A percentile compares a stretch with the other conserved stretches of the same genome.
Evolutionary conservation across 2,888 invertebrate species (phyloP).

Genomic region (Drosophila monieri): DNA sequence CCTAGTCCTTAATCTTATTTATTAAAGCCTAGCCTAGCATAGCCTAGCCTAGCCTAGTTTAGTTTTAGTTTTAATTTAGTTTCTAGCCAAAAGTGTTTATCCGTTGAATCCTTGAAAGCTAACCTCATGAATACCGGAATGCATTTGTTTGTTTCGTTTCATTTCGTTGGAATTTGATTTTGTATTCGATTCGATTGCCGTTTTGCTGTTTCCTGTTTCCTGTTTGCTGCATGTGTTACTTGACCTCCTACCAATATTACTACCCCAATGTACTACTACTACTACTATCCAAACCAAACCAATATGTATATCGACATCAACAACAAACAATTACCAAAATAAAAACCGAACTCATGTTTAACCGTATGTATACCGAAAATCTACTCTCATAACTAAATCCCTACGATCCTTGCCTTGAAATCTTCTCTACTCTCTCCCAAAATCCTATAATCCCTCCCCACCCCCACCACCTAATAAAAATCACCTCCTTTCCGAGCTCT

Average conservation of each 20-base stretch:
- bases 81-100: slow-evolving; percentile 16
- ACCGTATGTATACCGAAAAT: slow-evolving; percentile 77
- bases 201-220: slow-evolving; percentile 43
- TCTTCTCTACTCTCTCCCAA: slow-evolving; percentile 6
- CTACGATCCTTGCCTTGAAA: slow-evolving; percentile 12
- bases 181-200: slow-evolving; percentile 59
- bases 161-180: slow-evolving; percentile 50
- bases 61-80: slow-evolving; percentile 25
- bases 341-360: slow-evolving; percentile 71
- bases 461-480: slow-evolving; percentile 6
- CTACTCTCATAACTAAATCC: slow-evolving; percentile 11
- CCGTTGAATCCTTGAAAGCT: slow-evolving; percentile 14
- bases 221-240: slow-evolving; percentile 52
- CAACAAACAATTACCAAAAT: slow-evolving; percentile 48
- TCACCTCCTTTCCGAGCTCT: slow-evolving; percentile 14
- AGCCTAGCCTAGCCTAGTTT: slow-evolving; percentile 25
- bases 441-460: neutral
- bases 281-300: slow-evolving; percentile 18
- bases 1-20: slow-evolving; percentile 15
- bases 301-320: slow-evolving; percentile 21
- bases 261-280: slow-evolving; percentile 39
- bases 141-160: slow-evolving; percentile 55
- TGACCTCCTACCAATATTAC: slow-evolving; percentile 23
- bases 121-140: slow-evolving; percentile 53
- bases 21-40: slow-evolving; percentile 7